Evolutionary conservation across 2,113 vertebrate genomes (phyloP), one percentile per base, ranked within the genome.

Genomic region (Mormoops blainvillei): DNA sequence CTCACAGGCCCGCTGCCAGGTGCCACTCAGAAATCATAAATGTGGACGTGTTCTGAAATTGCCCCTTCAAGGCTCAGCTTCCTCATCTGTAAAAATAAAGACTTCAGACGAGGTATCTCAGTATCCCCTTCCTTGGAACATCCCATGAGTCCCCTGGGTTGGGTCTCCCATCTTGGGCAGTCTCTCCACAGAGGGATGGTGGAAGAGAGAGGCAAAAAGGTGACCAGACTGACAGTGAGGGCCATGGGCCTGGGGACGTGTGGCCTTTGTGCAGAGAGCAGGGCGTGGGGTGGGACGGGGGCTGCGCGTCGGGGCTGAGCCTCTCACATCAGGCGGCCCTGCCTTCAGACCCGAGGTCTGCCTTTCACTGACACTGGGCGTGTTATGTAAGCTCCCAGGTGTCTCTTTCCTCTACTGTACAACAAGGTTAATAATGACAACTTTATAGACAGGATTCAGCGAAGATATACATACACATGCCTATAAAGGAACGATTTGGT

Each of bases 291-390:
- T 13, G 43, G 14, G 38, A 5, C 13, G 52, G 52, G 4, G 4
- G 36, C 10, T 58, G 16, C 5, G 31, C 1, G 0, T 3, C 43
- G 16, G 45, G 19, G 58, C 38, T 0, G 5, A 45, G 56, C 54
- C 65, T 73, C 11, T 24, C 19, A 3, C 31, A n/a, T 18, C 65
- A 19, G 82, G 36, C 31, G 19, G 56, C 33, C 43, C 71, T 70
- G 33, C 1, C 0, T 38, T 36, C 41, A 45, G 3, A 18, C 1
- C 48, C 16, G 68, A 0, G 24, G 15, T 50, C 74, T 18, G 10
- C 52, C 33, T 71, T 78, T 71, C 50, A 33, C 77, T 31, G 12
- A n/a, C 45, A 54, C 52, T 8, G 50, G 18, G 5, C 8, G 1
- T 22, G 18, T 48, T 58, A 18, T 45, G 58, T 33, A 61, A 2